phyloP scores from a whole-genome alignment of 2,113 vertebrate genomes.

The Callithrix jacchus region DNA sequence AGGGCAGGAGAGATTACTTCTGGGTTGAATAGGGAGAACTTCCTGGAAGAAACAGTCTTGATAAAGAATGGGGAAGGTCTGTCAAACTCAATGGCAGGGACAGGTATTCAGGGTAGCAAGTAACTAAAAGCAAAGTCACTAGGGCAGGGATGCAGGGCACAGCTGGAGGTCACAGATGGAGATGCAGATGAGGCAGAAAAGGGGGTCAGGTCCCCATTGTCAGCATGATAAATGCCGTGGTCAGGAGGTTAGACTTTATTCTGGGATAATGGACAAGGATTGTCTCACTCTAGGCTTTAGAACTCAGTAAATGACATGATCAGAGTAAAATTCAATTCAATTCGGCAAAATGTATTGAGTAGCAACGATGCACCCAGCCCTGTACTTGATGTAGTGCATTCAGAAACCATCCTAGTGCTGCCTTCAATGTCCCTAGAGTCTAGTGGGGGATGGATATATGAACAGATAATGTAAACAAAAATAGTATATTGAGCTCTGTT shows the following conservation, averaged over 20 bases:
- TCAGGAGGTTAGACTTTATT: not conserved
- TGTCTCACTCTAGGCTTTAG: not conserved
- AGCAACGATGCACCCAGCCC: not conserved
- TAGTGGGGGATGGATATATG: not conserved
- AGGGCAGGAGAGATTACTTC: not conserved
- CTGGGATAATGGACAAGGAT: not conserved
- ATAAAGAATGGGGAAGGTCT: not conserved
- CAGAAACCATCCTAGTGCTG: not conserved
- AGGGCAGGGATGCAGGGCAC: not conserved
- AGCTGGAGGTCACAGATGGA: not conserved
- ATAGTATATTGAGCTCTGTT: not conserved
- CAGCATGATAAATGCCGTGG: not conserved
- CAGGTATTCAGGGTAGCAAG: not conserved
- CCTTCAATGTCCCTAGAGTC: not conserved
- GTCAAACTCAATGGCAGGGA: not conserved
- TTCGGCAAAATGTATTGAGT: not conserved
- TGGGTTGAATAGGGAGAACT: not conserved
- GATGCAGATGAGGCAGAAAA: not conserved
- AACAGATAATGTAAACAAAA: not conserved
- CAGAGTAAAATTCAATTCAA: not conserved
- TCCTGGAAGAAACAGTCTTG: not conserved
- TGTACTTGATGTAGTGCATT: not conserved
- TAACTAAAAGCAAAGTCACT: not conserved
- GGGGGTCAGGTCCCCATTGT: not conserved
- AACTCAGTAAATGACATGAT: not conserved